A percentile compares a stretch with the other conserved stretches of the same genome.
phyloP scores from a whole-genome alignment of 2,888 invertebrate species.

The Sicus ferrugineus region DNA sequence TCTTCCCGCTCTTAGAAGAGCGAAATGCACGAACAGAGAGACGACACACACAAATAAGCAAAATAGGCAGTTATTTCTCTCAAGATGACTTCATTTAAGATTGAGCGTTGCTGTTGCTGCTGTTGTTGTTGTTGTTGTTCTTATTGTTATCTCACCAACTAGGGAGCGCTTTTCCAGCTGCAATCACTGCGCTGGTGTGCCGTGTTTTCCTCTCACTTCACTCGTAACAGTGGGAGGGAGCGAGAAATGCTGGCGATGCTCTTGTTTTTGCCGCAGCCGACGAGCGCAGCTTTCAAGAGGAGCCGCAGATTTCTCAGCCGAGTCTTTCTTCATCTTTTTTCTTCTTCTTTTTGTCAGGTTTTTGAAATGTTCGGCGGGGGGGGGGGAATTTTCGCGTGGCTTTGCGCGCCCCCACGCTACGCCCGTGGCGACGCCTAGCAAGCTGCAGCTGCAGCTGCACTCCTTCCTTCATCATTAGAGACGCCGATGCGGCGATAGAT shows the following conservation, averaged over 20 bases:
- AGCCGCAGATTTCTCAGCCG: background rate
- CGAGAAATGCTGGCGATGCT: background rate
- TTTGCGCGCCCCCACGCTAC: no score
- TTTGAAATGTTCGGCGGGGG: no score
- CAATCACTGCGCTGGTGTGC: conserved; percentile 16
- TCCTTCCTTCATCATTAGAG: conserved; percentile 14
- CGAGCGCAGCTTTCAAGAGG: no score
- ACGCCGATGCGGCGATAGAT: conserved; percentile 31
- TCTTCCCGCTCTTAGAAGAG: background rate
- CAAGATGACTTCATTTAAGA: conserved; percentile 17
- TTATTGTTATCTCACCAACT: background rate
- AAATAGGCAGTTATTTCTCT: background rate
- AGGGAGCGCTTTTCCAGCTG: conserved; percentile 6
- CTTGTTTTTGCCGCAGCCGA: background rate
- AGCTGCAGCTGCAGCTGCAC: no score
- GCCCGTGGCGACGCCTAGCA: no score
- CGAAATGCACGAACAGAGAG: background rate
- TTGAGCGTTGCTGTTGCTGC: background rate
- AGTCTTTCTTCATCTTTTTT: background rate
- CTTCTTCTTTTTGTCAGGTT: background rate
- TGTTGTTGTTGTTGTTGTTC: conserved; percentile 4
- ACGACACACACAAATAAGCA: background rate
- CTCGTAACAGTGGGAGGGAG: background rate
- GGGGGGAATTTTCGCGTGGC: no score
- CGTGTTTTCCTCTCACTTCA: background rate